Conservation (phyloP, 2,113 vertebrate species). For the Carollia perspicillata region DNA sequence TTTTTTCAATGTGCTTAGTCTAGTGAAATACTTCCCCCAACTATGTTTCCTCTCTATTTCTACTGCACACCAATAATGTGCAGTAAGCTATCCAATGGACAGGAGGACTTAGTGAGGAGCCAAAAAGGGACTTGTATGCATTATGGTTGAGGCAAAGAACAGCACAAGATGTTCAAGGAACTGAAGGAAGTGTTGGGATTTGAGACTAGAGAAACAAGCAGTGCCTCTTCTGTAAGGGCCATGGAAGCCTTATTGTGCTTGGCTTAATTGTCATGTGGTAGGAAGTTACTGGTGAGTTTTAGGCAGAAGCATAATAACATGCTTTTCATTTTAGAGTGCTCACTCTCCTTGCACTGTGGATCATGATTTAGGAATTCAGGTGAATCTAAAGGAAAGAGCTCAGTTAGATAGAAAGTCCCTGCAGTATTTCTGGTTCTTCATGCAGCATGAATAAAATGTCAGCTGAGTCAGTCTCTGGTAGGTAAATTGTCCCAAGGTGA, state of each 20-base stretch:
- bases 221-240: background rate
- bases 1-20: background rate
- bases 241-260: background rate
- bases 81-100: background rate
- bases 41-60: background rate
- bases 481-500: slow-evolving; percentile 49
- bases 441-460: slow-evolving; percentile 2
- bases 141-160: background rate
- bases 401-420: background rate
- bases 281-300: background rate
- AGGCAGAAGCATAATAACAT: background rate
- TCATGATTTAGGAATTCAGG: background rate
- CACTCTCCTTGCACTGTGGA: background rate
- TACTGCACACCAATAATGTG: background rate
- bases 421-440: slow-evolving; percentile 5
- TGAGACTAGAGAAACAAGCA: background rate
- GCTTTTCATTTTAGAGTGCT: background rate
- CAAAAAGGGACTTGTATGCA: background rate
- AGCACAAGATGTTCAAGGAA: background rate
- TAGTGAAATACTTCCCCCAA: background rate
- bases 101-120: background rate
- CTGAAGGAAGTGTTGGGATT: background rate
- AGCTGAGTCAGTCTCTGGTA: background rate
- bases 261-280: background rate
- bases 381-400: background rate